Evolutionary conservation across 2,888 invertebrate genomes (phyloP).

Genomic region (Schrankia costaestrigalis): DNA sequence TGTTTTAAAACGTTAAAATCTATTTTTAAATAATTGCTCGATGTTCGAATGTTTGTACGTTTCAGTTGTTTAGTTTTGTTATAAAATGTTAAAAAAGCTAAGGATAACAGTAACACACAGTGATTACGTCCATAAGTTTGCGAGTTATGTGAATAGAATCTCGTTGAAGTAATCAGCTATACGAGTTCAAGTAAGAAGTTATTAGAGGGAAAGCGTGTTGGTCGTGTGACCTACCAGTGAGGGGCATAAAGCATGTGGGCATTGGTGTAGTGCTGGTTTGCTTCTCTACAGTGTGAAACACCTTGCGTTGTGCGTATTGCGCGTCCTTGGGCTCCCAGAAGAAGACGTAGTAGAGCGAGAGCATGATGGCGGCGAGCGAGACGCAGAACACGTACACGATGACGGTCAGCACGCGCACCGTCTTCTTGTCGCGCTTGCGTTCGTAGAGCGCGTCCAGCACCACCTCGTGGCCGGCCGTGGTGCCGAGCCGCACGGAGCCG

Average conservation of each 20-base stretch:
- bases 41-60: too few relatives aligned
- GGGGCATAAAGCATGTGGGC: constrained; percentile 79
- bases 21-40: too few relatives aligned
- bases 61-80: too few relatives aligned
- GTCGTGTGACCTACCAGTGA: constrained; percentile 76
- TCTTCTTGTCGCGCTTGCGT: constrained; percentile 92
- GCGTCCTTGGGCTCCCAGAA: constrained; percentile 92
- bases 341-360: constrained; percentile 96
- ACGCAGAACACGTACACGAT: constrained; percentile 96
- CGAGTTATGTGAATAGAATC: constrained; percentile 6
- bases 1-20: too few relatives aligned
- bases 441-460: constrained; percentile 88
- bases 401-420: constrained; percentile 94
- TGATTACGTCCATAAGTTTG: too few relatives aligned
- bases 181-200: constrained; percentile 16
- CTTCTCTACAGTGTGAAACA: constrained; percentile 74
- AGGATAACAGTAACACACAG: background rate
- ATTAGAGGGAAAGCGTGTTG: constrained; percentile 54
- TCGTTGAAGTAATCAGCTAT: constrained; percentile 16
- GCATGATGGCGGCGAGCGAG: constrained; percentile 95
- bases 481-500: constrained; percentile 67
- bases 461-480: constrained; percentile 76
- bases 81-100: too few relatives aligned
- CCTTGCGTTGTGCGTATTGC: constrained; percentile 76
- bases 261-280: constrained; percentile 76